Percentiles rank a stretch among this genome's conserved stretches.
Conservation (phyloP, 2,797 vertebrate species). For the Apodemus agrarius region DNA sequence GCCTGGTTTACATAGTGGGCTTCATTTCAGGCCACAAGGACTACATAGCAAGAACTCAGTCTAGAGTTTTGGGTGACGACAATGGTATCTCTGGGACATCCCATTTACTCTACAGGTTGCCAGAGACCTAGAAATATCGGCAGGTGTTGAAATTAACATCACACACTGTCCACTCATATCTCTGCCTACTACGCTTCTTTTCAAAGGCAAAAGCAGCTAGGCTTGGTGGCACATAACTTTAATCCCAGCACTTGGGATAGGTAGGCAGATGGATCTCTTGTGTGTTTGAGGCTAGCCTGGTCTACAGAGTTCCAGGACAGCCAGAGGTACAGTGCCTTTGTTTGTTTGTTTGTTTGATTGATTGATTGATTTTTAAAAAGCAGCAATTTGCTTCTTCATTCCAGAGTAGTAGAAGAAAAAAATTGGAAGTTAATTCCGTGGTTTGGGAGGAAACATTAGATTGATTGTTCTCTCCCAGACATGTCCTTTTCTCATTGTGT, state of each 20-base stretch:
- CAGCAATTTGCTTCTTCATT: not conserved
- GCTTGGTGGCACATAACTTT: not conserved
- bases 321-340: not conserved
- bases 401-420: not conserved
- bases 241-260: not conserved
- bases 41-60: not conserved
- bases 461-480: not conserved
- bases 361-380: not conserved
- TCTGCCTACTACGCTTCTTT: not conserved
- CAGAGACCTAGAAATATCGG: not conserved
- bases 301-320: not conserved
- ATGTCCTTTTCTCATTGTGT: not conserved
- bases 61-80: not conserved
- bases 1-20: not conserved
- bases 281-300: not conserved
- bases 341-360: not conserved
- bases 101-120: not conserved
- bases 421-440: not conserved
- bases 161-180: not conserved
- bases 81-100: not conserved
- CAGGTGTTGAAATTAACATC: not conserved
- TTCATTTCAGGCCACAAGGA: not conserved
- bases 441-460: not conserved
- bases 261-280: not conserved
- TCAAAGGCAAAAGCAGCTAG: not conserved